Evolutionary conservation across 2,113 vertebrate species (phyloP), one percentile per base, ranked within the genome.

Genomic region (Tenrec ecaudatus): DNA sequence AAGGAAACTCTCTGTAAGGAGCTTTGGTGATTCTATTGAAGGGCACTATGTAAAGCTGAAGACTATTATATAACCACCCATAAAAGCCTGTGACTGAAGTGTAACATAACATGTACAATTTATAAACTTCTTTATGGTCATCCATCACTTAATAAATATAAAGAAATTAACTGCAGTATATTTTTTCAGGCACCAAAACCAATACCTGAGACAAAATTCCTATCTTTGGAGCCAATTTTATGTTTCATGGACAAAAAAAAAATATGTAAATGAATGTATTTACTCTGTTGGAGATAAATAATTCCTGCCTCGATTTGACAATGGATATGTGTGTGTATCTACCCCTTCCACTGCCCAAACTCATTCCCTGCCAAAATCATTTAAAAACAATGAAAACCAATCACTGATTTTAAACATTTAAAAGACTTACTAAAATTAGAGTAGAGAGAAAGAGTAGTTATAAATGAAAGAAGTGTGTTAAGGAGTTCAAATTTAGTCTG

Each of bases 41-140:
- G 36, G 68, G 91, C 57, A 91, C 78, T 82, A 58, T 75, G 78
- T 86, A 84, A 97, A 96, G 95, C 96, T 47, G 25, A 95, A 43
- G 90, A 62, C 0, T 94, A 1, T 96, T 97, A 66, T 92, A 31
- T 86, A 97, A 92, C 75, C 60, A 89, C 81, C 53, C 43, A n/a
- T 94, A 96, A 95, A 94, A 95, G 93, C 94, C 91, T 95, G 43
- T 92, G 95, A 96, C 93, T 90, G 94, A 97, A 96, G 62, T 80
- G 82, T 17, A 95, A 60, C 82, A 89, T 77, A 91, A 91, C 47
- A 71, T 27, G 82, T 92, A 94, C 29, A 95, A 96, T 91, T 96
- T 73, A 94, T 95, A 97, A 96, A 75, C 69, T 94, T 94, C 7
- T 95, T 92, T 91, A 64, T 47, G 94, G 78, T 94, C 57, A 91